Conservation (phyloP, 2,888 invertebrate genomes). For the Pseudeuparius sepicola region DNA sequence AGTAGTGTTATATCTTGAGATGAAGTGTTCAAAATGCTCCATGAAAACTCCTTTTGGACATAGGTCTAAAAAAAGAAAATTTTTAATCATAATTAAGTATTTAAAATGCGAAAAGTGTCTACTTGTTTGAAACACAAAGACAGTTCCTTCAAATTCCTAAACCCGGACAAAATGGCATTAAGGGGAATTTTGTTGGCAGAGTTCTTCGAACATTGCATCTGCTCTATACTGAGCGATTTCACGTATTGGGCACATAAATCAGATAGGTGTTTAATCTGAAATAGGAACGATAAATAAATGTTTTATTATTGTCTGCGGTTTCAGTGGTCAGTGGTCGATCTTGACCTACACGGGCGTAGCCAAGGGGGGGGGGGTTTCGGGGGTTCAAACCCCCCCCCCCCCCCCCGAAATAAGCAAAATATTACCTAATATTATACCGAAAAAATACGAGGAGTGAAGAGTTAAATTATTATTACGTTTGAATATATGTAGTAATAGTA, state of each 20-base stretch:
- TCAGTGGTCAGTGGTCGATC: too few species aligned
- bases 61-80: conserved; percentile 27
- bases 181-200: conserved; percentile 30
- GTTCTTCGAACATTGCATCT: conserved; percentile 27
- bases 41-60: conserved; percentile 32
- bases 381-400: too few species aligned
- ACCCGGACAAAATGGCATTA: conserved; percentile 28
- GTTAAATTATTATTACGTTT: too few species aligned
- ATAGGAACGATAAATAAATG: too few species aligned
- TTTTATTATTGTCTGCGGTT: too few species aligned
- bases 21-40: conserved; percentile 30
- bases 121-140: conserved; percentile 35
- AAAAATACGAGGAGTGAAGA: too few species aligned
- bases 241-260: conserved; percentile 30
- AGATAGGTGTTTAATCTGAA: conserved; percentile 32
- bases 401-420: too few species aligned
- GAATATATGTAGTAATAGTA: too few species aligned
- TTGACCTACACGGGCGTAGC: too few species aligned
- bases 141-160: conserved; percentile 31
- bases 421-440: too few species aligned
- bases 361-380: too few species aligned
- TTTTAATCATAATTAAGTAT: conserved; percentile 5
- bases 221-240: conserved; percentile 26
- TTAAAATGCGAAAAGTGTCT: conserved; percentile 9
- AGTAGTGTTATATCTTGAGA: conserved; percentile 30